phyloP scores from a whole-genome alignment of 2,888 invertebrate genomes.

The Brenthis hecate region DNA sequence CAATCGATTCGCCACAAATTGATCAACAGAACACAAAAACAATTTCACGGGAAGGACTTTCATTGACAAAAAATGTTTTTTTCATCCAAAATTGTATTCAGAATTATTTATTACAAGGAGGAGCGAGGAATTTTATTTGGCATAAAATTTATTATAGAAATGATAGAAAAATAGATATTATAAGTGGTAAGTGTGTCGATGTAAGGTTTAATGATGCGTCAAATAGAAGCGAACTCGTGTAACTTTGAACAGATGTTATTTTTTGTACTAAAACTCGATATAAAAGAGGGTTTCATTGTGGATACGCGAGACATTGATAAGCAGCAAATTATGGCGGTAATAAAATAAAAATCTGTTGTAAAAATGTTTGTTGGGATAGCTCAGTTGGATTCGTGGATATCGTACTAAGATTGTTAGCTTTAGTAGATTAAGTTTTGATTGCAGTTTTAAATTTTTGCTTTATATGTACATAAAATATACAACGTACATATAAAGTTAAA shows the following conservation, averaged over 20 bases:
- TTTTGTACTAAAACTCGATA: slow-evolving; percentile 34
- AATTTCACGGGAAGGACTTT: slow-evolving; percentile 56
- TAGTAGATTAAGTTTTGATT: too few species aligned
- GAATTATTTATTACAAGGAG: slow-evolving; percentile 55
- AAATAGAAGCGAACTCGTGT: slow-evolving; percentile 61
- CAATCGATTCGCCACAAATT: slow-evolving; percentile 52
- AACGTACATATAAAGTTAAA: too few species aligned
- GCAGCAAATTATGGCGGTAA: slow-evolving; percentile 46
- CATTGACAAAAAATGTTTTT: slow-evolving; percentile 29
- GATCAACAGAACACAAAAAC: slow-evolving; percentile 45
- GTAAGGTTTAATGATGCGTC: slow-evolving; percentile 66
- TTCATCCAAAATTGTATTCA: slow-evolving; percentile 28
- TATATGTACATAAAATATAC: too few species aligned
- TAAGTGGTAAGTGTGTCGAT: slow-evolving; percentile 74
- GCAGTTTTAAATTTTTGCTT: too few species aligned
- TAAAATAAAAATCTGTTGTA: slow-evolving; percentile 20
- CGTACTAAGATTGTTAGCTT: too few species aligned
- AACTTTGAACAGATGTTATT: slow-evolving; percentile 53
- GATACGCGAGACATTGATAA: slow-evolving; percentile 48
- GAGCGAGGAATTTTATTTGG: slow-evolving; percentile 72
- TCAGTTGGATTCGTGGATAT: not conserved
- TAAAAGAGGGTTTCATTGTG: slow-evolving; percentile 31
- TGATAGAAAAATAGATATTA: slow-evolving; percentile 71
- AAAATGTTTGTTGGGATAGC: not conserved
- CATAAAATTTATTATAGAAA: slow-evolving; percentile 74